Conservation (phyloP, 2,888 invertebrate genomes). For the Eilema sororculum region DNA sequence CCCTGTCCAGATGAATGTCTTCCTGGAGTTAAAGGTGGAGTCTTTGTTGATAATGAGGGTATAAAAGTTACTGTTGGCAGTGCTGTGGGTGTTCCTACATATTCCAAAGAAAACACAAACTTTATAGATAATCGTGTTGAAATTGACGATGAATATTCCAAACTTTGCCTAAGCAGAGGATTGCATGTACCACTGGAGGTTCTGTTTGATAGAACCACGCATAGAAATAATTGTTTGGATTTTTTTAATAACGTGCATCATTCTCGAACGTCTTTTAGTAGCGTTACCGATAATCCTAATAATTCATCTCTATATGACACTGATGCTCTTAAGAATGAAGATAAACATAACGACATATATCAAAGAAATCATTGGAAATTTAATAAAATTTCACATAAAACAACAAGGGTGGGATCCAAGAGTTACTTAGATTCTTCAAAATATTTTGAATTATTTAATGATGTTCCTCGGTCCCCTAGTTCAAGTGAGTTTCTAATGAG, state of each 20-base stretch:
- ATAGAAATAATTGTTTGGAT: neutral
- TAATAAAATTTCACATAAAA: neutral
- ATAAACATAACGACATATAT: neutral
- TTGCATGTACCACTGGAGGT: neutral
- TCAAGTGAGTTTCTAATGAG: neutral
- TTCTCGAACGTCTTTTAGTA: neutral
- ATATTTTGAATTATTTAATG: conserved; percentile 5
- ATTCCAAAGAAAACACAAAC: conserved; percentile 29
- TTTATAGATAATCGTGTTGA: neutral
- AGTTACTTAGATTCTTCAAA: neutral
- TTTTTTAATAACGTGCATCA: neutral
- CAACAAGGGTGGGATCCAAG: neutral
- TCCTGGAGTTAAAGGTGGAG: conserved; percentile 68
- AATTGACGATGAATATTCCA: neutral
- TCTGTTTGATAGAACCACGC: neutral
- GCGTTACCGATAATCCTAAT: neutral
- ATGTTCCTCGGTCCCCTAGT: neutral
- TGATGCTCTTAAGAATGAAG: neutral
- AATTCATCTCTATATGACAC: neutral
- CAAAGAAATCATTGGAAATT: neutral
- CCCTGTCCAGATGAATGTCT: conserved; percentile 72
- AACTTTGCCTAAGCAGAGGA: neutral
- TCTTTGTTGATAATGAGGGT: conserved; percentile 71
- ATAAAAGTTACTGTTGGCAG: conserved; percentile 74
- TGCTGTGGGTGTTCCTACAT: conserved; percentile 59